Evolutionary conservation across 2,797 vertebrate genomes (phyloP).

Genomic region (Danio albolineatus): DNA sequence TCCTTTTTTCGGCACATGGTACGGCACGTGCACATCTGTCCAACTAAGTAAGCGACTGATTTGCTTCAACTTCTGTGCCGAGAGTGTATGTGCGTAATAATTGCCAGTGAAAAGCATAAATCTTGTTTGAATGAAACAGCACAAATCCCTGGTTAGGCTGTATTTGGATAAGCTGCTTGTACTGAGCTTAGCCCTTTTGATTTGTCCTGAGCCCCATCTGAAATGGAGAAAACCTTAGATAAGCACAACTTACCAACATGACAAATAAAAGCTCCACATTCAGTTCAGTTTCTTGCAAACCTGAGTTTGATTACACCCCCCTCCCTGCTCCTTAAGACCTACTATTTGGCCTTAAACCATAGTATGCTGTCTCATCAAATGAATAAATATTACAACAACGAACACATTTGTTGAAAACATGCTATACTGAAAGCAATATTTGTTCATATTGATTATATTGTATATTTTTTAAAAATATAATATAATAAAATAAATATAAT

Average conservation of each 20-base stretch:
- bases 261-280: conserved; percentile 60
- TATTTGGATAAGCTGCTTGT: conserved; percentile 73
- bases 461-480: no score
- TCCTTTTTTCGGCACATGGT: conserved; percentile 5
- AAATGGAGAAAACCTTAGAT: conserved; percentile 66
- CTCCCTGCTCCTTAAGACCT: background rate
- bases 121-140: conserved; percentile 71
- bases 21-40: background rate
- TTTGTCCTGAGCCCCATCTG: conserved; percentile 61
- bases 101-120: conserved; percentile 74
- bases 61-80: conserved; percentile 37
- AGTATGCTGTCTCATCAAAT: no score
- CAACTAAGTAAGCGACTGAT: conserved; percentile 2
- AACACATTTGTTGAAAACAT: no score
- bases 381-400: no score
- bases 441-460: no score
- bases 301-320: background rate
- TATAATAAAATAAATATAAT: no score
- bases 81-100: conserved; percentile 70
- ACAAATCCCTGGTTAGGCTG: conserved; percentile 71
- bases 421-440: no score
- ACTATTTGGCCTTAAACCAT: background rate
- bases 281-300: conserved; percentile 10
- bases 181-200: conserved; percentile 67
- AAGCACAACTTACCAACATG: conserved; percentile 57